Evolutionary conservation across 2,113 vertebrate genomes (phyloP).

Genomic region (Ciconia maguari): DNA sequence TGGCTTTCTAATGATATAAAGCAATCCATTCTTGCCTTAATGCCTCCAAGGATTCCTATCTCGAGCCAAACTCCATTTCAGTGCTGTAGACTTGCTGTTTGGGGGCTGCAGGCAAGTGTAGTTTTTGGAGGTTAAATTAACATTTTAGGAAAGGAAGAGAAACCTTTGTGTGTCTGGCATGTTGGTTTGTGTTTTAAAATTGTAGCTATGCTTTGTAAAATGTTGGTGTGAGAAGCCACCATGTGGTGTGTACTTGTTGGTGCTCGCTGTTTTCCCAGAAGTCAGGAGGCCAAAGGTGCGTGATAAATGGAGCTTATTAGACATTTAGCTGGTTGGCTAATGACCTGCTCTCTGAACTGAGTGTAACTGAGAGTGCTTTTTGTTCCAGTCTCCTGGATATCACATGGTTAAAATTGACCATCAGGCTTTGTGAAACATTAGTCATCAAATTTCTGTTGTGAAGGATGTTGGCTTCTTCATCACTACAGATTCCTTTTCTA

Average conservation of each 20-base stretch:
- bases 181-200: neutral
- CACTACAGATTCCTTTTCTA: neutral
- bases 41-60: neutral
- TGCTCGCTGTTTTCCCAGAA: neutral
- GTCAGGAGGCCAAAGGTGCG: neutral
- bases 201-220: neutral
- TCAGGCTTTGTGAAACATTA: neutral
- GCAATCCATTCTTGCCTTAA: neutral
- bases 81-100: neutral
- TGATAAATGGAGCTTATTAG: neutral
- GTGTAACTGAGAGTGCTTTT: neutral
- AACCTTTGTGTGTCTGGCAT: neutral
- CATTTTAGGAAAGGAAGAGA: neutral
- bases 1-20: neutral
- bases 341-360: neutral
- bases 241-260: neutral
- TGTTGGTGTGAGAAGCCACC: neutral
- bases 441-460: neutral
- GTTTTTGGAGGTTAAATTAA: neutral
- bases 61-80: fast-evolving
- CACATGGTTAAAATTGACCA: neutral
- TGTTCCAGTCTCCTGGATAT: neutral
- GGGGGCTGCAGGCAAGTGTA: neutral
- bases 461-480: neutral
- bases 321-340: neutral